Base-by-base conservation (phyloP, 2,797 vertebrate species). In the Takifugu ocellatus region DNA sequence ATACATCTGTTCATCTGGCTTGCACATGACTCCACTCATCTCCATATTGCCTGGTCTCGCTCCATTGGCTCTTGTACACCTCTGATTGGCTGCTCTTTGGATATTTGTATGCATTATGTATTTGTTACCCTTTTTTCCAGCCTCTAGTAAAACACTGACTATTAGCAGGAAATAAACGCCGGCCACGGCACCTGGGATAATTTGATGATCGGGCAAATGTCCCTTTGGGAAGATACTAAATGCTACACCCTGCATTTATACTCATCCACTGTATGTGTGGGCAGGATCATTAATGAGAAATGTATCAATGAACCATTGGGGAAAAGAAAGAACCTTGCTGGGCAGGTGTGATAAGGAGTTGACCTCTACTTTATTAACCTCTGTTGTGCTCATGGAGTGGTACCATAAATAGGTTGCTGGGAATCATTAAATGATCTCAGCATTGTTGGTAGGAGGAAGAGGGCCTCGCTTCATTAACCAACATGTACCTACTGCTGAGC, bases 361-460 rank as follows among this genome's bases (percentile, higher is more conserved):
- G 77, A 77, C 84, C 83, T 77, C 63, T 54, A 78, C 79, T 84
- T 88, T 81, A 88, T 86, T 84, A 86, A 85, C 79, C 79, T 75
- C 61, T 73, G 75, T 82, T 83, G 78, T 83, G 77, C 72, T 86
- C 77, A 70, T 75, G 69, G 67, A 79, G 79, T 56, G 57, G 47
- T 56, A 61, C 64, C 63, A 59, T 85, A 75, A 83, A 82, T 74
- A 81, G 74, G 63, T 68, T 81, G 66, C 61, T 54, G 70, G 76
- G 68, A 78, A 74, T 70, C 68, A 72, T 79, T 83, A 77, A 79
- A 72, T 53, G 27, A 80, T 79, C 54, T 55, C 61, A 47, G 70
- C 24, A n/a, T 25, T 48, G 62, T 53, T 62, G 65, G 72, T 44
- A 21, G 50, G 51, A 74, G 63, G 63, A 77, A 70, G 59, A 56